Conservation (phyloP, 2,797 vertebrate genomes). For the Parauchenoglanis punctatus region DNA sequence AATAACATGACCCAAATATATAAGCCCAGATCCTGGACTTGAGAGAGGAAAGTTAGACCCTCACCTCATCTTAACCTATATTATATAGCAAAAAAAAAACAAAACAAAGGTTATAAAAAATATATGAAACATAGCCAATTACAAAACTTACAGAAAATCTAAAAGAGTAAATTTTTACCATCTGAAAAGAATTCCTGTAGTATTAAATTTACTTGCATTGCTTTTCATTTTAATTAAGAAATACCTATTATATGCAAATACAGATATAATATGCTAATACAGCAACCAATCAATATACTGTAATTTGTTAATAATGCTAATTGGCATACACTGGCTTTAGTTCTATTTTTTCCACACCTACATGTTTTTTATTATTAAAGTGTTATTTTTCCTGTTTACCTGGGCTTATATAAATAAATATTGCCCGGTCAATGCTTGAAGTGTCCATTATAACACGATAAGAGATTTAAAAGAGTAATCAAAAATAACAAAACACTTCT, state of each 20-base stretch:
- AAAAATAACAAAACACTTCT: background rate
- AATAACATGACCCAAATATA: background rate
- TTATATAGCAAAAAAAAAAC: background rate
- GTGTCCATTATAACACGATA: background rate
- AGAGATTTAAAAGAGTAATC: background rate
- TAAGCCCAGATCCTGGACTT: background rate
- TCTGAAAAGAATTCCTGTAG: background rate
- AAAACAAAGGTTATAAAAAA: background rate
- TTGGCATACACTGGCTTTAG: background rate
- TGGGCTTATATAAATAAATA: background rate
- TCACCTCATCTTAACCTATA: background rate
- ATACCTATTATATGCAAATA: background rate
- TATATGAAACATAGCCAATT: background rate
- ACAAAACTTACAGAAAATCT: too few relatives aligned
- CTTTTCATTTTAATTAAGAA: background rate
- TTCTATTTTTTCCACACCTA: background rate
- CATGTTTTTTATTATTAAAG: background rate
- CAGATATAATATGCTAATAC: background rate
- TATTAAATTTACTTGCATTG: background rate
- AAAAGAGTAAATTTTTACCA: background rate
- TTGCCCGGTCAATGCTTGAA: background rate
- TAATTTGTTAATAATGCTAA: background rate
- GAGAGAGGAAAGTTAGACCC: background rate
- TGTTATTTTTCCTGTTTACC: background rate
- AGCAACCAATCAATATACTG: background rate